Conservation (phyloP, 2,113 vertebrate species). For the Passer montanus region DNA sequence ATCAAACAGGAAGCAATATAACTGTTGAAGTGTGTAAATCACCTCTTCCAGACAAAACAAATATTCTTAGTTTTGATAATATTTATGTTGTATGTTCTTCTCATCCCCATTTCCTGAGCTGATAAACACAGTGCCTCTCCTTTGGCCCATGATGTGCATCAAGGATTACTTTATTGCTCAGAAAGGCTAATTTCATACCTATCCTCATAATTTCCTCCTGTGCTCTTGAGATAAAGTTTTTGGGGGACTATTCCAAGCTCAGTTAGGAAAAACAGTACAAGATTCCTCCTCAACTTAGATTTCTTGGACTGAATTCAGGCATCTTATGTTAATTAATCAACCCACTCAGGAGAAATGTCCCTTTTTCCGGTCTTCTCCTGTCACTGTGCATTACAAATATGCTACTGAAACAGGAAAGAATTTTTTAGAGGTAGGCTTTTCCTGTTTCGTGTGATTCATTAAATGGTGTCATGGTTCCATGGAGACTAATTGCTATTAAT, state of each 20-base stretch:
- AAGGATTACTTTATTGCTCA: not conserved
- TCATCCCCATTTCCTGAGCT: not conserved
- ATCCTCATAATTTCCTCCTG: not conserved
- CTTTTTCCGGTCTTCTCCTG: conserved; percentile 28
- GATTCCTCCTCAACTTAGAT: conserved; percentile 11
- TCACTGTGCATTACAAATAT: conserved; percentile 49
- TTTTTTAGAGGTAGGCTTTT: conserved; percentile 24
- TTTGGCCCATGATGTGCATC: not conserved
- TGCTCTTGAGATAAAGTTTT: not conserved
- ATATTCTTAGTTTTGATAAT: conserved; percentile 20
- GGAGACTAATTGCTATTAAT: conserved; percentile 46
- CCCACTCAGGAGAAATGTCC: conserved; percentile 27
- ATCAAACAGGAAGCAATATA: conserved; percentile 40
- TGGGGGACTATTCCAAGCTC: not conserved
- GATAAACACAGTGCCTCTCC: not conserved
- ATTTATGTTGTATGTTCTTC: not conserved
- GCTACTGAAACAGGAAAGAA: conserved; percentile 22
- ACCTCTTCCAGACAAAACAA: conserved; percentile 39
- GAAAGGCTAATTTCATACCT: not conserved
- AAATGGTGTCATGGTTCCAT: conserved; percentile 4
- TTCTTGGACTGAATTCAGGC: conserved; percentile 43
- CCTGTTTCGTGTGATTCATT: conserved; percentile 36
- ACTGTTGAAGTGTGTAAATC: conserved; percentile 3
- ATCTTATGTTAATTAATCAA: conserved; percentile 46
- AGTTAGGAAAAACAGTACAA: not conserved